Conservation (phyloP, 2,113 vertebrate species). For the Pteropus alecto region DNA sequence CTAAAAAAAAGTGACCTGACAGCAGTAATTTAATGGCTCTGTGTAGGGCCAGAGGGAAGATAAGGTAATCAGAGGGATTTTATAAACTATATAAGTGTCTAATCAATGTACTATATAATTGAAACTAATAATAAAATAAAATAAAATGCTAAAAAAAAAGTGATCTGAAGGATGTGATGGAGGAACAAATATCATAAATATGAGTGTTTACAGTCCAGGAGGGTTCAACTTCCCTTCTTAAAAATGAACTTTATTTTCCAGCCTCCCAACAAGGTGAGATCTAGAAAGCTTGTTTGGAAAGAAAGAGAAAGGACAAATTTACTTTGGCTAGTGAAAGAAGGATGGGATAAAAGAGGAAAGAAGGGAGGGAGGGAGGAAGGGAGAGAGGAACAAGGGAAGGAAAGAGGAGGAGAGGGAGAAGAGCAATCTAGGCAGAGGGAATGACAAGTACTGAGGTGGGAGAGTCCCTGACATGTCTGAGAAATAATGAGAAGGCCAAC, state of each 20-base stretch:
- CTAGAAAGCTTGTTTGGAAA: not conserved
- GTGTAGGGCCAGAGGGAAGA: too few relatives aligned
- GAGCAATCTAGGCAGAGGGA: not conserved
- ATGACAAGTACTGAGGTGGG: too few relatives aligned
- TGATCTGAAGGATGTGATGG: not conserved
- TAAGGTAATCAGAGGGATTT: too few relatives aligned
- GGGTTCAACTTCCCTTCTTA: not conserved
- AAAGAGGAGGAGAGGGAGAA: not conserved
- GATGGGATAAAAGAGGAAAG: too few relatives aligned
- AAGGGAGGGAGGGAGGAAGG: not conserved
- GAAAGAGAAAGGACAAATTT: not conserved
- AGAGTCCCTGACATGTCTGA: accelerated
- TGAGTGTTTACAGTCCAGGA: not conserved
- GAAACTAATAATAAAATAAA: too few relatives aligned
- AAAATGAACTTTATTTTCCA: not conserved
- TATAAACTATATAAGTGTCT: too few relatives aligned
- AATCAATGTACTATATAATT: too few relatives aligned
- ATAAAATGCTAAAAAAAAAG: not conserved
- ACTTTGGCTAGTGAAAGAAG: not conserved
- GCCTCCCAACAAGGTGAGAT: not conserved
- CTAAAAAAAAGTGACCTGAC: not conserved
- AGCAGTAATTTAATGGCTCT: too few relatives aligned
- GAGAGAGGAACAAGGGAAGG: not conserved
- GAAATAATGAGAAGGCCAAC: not conserved
- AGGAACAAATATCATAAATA: not conserved